Conservation (phyloP, 2,113 vertebrate genomes). For the Paracanthobrama guichenoti region DNA sequence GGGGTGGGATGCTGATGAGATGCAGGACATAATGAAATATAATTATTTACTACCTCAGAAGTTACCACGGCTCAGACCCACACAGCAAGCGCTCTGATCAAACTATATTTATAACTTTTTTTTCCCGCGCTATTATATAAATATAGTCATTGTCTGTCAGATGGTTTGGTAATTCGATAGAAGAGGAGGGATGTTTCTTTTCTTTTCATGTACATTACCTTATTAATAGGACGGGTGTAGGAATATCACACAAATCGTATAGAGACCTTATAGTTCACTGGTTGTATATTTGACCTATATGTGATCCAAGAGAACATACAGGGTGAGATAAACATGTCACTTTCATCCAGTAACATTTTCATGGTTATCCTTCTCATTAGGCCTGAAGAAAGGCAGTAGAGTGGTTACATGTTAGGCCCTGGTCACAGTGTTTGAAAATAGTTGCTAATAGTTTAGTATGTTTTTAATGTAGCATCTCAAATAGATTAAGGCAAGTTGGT, state of each 20-base stretch:
- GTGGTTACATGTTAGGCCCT: not conserved
- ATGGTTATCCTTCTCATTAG: not conserved
- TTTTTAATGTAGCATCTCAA: not conserved
- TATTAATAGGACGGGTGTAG: not conserved
- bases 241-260: not conserved
- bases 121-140: not conserved
- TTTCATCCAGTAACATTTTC: not conserved
- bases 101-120: not conserved
- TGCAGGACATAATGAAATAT: not conserved
- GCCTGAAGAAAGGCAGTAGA: conserved; percentile 16
- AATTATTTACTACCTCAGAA: conserved; percentile 41
- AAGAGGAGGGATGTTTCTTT: not conserved
- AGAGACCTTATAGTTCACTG: not conserved
- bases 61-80: conserved; percentile 30
- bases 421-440: not conserved
- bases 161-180: not conserved
- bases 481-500: not conserved
- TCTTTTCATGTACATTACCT: not conserved
- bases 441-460: conserved; percentile 5
- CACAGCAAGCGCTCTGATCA: conserved; percentile 1
- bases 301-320: not conserved
- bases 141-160: not conserved
- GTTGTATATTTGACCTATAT: not conserved
- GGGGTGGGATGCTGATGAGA: not conserved
- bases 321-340: not conserved